Base-by-base conservation (phyloP, 1,140 invertebrate genomes). In the Thereuonema tuberculata region DNA sequence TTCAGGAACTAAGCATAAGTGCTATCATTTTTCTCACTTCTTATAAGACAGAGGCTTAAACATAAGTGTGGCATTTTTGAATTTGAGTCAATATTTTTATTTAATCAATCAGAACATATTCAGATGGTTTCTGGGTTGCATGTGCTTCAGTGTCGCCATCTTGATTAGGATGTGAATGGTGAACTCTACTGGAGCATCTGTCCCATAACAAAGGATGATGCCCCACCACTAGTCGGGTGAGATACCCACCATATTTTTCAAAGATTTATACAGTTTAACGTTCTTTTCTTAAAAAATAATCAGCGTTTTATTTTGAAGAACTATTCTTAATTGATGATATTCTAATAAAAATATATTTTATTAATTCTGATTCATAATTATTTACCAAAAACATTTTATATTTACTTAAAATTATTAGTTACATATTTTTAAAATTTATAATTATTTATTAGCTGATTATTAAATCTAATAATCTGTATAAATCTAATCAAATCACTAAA, bases 1-100 rank as follows among this genome's bases (percentile, higher is more conserved):
- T n/a, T n/a, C n/a, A n/a, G n/a, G n/a, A n/a, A n/a, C n/a, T n/a
- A n/a, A n/a, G n/a, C n/a, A n/a, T n/a, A n/a, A n/a, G n/a, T n/a
- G n/a, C n/a, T n/a, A n/a, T n/a, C n/a, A n/a, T n/a, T n/a, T n/a
- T n/a, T n/a, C n/a, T n/a, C n/a, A n/a, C n/a, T n/a, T n/a, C n/a
- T n/a, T n/a, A n/a, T n/a, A n/a, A n/a, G n/a, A n/a, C n/a, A n/a
- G n/a, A n/a, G n/a, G n/a, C n/a, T n/a, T n/a, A n/a, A n/a, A n/a
- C n/a, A n/a, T n/a, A n/a, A n/a, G n/a, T n/a, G n/a, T n/a, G n/a
- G n/a, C n/a, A n/a, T n/a, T n/a, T n/a, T n/a, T n/a, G n/a, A n/a
- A 66, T 62, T 31, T 23, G n/a, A n/a, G n/a, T n/a, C n/a, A n/a
- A 1, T 17, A 29, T 1, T 26, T 20, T 61, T 60, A 28, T 21